Percentiles rank a stretch among this genome's conserved stretches.
These are phyloP conservation scores for Columba guinea DNA, from an alignment of 2,797 vertebrate genomes.

Conservation along the genomic window DNA sequence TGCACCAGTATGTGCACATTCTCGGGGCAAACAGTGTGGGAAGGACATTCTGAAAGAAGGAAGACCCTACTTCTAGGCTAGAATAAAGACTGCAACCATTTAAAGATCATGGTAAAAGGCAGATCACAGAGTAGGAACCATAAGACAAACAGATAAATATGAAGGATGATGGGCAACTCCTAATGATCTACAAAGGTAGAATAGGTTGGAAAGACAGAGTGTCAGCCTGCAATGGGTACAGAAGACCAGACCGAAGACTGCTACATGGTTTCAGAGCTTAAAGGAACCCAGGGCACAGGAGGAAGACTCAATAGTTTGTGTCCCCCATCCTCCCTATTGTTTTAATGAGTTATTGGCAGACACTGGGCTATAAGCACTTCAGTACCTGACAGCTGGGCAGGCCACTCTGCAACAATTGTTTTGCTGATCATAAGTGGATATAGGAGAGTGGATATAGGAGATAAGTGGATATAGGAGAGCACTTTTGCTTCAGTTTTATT, in stretches of 20 bases:
- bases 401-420: accelerated
- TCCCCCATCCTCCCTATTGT: neutral
- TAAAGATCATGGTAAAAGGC: neutral
- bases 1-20: neutral
- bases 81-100: neutral
- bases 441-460: neutral
- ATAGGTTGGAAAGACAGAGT: accelerated
- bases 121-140: neutral
- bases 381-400: neutral
- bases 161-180: neutral
- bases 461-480: neutral
- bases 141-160: neutral
- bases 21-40: accelerated
- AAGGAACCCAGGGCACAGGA: neutral
- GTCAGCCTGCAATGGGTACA: neutral
- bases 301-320: accelerated
- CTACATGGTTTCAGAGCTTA: neutral
- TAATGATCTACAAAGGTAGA: neutral
- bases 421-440: neutral
- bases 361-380: neutral
- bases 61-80: neutral
- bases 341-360: neutral
- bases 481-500: neutral
- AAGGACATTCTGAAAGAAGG: neutral
- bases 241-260: neutral